Conservation (phyloP, 2,888 invertebrate genomes). For the Eristalis intricaria region DNA sequence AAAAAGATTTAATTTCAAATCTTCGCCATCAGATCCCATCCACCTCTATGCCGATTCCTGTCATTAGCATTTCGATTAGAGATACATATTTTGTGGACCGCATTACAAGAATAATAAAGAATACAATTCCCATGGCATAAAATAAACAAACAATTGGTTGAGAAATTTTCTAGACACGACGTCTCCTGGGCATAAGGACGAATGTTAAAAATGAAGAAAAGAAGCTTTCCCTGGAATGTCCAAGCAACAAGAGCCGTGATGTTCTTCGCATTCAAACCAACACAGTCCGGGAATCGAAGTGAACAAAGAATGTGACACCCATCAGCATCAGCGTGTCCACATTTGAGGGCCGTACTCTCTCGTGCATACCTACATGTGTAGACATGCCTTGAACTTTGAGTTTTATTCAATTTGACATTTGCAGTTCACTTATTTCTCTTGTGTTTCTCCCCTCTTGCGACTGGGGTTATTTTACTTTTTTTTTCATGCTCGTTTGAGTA, state of each 20-base stretch:
- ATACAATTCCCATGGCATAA: too few species aligned
- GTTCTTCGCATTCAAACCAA: not conserved
- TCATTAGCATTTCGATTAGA: not conserved
- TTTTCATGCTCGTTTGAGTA: slow-evolving; percentile 65
- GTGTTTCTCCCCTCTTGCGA: slow-evolving; percentile 1
- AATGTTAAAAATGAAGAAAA: not conserved
- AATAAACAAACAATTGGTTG: not conserved
- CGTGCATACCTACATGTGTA: slow-evolving; percentile 32
- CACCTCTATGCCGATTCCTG: too few species aligned
- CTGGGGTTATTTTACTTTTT: slow-evolving; percentile 26
- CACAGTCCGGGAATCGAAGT: not conserved
- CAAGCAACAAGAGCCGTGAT: not conserved
- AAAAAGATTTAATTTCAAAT: too few species aligned
- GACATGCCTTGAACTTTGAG: slow-evolving; percentile 69
- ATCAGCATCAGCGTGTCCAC: not conserved
- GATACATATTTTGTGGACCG: not conserved
- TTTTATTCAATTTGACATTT: slow-evolving; percentile 71
- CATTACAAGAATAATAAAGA: not conserved
- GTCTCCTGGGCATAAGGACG: not conserved
- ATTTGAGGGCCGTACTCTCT: not conserved
- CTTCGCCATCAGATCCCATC: too few species aligned
- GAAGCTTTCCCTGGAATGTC: not conserved
- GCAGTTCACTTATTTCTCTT: slow-evolving; percentile 56
- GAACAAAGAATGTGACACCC: slow-evolving; percentile 7
- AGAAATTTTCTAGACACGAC: not conserved